These are phyloP conservation scores for Drosophila aldrichi DNA, from an alignment of 2,888 invertebrate species.

Conservation along the genomic window DNA sequence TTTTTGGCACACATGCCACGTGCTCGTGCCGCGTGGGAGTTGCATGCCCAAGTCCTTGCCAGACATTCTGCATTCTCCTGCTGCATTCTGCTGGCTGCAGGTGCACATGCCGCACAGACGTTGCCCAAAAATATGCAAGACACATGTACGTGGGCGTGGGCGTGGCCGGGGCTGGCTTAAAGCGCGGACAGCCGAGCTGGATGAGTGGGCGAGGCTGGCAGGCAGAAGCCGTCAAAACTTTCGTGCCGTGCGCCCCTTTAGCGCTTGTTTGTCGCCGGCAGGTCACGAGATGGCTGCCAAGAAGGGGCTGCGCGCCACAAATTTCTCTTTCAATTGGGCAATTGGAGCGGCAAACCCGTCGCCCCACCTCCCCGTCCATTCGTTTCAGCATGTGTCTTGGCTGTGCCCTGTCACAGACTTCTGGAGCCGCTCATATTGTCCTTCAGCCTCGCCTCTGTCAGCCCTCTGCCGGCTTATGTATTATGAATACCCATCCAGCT, in stretches of 20 bases:
- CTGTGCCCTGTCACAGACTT: constrained; percentile 52
- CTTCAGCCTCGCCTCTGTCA: constrained; percentile 25
- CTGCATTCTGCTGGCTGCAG: constrained; percentile 46
- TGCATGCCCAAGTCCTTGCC: constrained; percentile 23
- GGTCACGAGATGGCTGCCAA: constrained; percentile 68
- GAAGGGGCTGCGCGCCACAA: constrained; percentile 59
- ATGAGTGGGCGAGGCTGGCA: constrained; percentile 13
- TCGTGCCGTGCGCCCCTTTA: constrained; percentile 44
- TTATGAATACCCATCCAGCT: constrained; percentile 55
- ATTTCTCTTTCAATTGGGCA: constrained; percentile 73
- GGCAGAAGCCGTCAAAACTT: constrained; percentile 65
- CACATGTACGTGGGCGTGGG: constrained; percentile 58
- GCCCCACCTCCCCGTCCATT: constrained; percentile 9
- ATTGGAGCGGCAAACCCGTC: constrained; percentile 55
- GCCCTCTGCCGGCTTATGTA: constrained; percentile 34
- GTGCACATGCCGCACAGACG: constrained; percentile 49
- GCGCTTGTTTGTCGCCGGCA: constrained; percentile 65
- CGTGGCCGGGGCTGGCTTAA: constrained; percentile 50
- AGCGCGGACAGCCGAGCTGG: constrained; percentile 58
- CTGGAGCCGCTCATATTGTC: constrained; percentile 53
- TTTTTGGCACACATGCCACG: constrained; percentile 56
- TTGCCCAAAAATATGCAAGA: constrained; percentile 2
- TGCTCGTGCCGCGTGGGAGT: constrained; percentile 45
- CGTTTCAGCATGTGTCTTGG: constrained; percentile 16
- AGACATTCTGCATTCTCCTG: constrained; percentile 31